Evolutionary conservation across 2,797 vertebrate genomes (phyloP).

Genomic region (Huso huso): DNA sequence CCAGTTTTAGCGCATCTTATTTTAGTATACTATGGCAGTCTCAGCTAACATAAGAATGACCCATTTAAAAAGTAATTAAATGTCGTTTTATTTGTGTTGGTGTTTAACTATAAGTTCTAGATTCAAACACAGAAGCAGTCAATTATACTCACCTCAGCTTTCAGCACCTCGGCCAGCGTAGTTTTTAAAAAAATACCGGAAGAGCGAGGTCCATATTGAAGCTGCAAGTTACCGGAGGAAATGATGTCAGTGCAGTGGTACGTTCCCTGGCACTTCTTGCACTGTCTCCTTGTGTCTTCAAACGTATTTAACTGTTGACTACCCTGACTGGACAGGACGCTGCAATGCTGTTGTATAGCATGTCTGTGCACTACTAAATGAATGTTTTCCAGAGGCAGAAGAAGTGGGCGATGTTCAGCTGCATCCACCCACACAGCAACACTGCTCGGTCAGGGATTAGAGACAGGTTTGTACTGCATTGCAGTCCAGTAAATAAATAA

Average conservation of each 20-base stretch:
- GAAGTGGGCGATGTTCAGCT: not conserved
- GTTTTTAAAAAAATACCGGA: constrained; percentile 15
- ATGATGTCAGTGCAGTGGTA: constrained; percentile 9
- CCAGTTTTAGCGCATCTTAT: not conserved
- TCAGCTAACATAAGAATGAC: not conserved
- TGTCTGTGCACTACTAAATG: not conserved
- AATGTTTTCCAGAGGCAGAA: not conserved
- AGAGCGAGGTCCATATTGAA: constrained; percentile 5
- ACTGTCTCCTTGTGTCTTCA: too few relatives aligned
- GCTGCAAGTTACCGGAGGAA: constrained; percentile 5
- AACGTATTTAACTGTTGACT: too few relatives aligned
- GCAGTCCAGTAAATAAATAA: too few relatives aligned
- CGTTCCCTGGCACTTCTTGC: constrained; percentile 2
- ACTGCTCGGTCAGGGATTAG: not conserved
- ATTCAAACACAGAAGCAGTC: not conserved
- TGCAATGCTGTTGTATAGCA: not conserved
- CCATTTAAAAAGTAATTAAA: not conserved
- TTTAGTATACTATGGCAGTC: too few relatives aligned
- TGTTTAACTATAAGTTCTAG: not conserved
- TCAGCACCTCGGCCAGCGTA: constrained; percentile 56
- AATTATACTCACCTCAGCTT: constrained; percentile 24
- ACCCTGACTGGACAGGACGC: too few relatives aligned
- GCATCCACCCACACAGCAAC: not conserved
- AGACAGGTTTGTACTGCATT: too few relatives aligned
- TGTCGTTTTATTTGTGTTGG: not conserved